phyloP scores from a whole-genome alignment of 35 echinoderm and acorn worm genomes.

The Apostichopus californicus region DNA sequence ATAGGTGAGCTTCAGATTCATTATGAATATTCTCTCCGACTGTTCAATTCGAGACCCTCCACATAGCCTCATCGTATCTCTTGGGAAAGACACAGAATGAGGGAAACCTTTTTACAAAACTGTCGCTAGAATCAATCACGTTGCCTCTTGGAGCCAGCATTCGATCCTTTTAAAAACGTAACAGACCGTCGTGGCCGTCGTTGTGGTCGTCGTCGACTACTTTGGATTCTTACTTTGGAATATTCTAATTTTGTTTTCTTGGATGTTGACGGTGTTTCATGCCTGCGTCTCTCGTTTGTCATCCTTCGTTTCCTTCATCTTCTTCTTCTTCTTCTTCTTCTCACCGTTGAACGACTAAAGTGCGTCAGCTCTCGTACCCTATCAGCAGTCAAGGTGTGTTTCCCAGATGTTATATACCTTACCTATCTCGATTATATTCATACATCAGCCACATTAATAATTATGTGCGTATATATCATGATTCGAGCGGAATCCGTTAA shows the following conservation, averaged over 20 bases:
- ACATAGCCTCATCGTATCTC: constrained; percentile 32
- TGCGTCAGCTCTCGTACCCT: neutral
- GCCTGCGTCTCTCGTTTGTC: too few species aligned
- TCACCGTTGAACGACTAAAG: neutral
- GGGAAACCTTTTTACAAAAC: constrained; percentile 21
- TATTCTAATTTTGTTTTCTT: neutral
- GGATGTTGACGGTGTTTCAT: too few species aligned
- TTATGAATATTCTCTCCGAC: constrained; percentile 30
- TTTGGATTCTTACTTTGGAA: constrained; percentile 29
- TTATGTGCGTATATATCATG: too few species aligned
- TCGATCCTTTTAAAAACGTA: neutral
- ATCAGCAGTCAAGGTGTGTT: constrained; percentile 6
- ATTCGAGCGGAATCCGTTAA: too few species aligned
- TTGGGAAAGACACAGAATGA: constrained; percentile 7
- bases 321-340: neutral
- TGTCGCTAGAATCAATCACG: neutral
- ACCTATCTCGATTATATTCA: too few species aligned
- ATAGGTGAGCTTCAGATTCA: constrained; percentile 8
- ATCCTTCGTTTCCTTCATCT: too few species aligned
- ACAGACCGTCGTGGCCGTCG: neutral
- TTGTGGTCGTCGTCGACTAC: too few species aligned
- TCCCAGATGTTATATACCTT: neutral
- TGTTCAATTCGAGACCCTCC: constrained; percentile 1
- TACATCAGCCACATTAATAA: too few species aligned
- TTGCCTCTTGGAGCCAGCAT: neutral